Conservation (phyloP, 2,113 vertebrate species). For the Micronycteris hirsuta region DNA sequence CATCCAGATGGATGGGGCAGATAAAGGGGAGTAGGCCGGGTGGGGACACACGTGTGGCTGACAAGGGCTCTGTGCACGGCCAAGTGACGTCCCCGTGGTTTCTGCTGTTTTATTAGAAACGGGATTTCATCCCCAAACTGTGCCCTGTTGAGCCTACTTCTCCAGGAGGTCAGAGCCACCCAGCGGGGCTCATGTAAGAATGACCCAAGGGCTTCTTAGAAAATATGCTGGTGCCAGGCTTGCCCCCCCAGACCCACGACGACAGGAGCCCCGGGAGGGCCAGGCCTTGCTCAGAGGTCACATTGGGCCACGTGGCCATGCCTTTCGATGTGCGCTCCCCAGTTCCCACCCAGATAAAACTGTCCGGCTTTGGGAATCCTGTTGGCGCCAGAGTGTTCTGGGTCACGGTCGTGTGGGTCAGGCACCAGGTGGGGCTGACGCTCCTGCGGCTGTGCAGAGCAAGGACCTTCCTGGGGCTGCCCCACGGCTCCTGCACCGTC, state of each 20-base stretch:
- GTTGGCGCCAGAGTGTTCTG: not conserved
- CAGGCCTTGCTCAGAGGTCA: not conserved
- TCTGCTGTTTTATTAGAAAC: not conserved
- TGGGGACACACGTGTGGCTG: not conserved
- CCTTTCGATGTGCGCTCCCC: accelerated
- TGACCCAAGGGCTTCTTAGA: not conserved
- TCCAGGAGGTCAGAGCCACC: not conserved
- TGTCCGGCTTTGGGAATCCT: not conserved
- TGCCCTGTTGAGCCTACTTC: not conserved
- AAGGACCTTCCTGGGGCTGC: not conserved
- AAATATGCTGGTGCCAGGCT: not conserved
- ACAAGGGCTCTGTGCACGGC: not conserved
- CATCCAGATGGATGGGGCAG: not conserved
- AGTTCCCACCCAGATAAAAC: not conserved
- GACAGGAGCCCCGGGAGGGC: not conserved
- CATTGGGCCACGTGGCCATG: not conserved
- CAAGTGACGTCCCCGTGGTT: not conserved
- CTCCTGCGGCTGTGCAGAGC: not conserved
- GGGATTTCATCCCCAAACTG: accelerated
- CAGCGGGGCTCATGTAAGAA: not conserved
- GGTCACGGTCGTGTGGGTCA: not conserved
- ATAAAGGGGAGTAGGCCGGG: not conserved
- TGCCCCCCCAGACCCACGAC: not conserved
- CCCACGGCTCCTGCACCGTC: not conserved
- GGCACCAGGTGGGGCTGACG: not conserved